Evolutionary conservation across 2,797 vertebrate genomes (phyloP).

Genomic region (Momotus momota): DNA sequence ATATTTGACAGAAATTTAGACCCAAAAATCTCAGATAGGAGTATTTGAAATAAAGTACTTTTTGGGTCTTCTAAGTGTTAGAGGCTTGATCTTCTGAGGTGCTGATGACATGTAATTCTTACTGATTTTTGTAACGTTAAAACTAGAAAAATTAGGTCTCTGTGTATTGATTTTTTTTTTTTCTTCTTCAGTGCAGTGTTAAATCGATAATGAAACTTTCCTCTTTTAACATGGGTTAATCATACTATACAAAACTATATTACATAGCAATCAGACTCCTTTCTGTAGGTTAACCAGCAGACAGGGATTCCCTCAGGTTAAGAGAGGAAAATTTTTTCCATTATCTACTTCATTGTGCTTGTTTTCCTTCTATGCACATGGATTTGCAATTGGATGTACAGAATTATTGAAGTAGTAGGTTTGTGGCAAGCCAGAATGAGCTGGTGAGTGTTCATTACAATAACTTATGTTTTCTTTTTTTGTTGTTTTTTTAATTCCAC

Average conservation of each 20-base stretch:
- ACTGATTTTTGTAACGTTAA: neutral
- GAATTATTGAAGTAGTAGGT: neutral
- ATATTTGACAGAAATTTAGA: neutral
- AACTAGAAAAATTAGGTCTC: neutral
- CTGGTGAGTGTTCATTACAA: conserved; percentile 5
- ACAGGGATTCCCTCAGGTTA: neutral
- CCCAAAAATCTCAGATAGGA: neutral
- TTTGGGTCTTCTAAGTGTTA: neutral
- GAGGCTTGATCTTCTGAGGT: neutral
- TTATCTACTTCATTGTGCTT: neutral
- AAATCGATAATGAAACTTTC: neutral
- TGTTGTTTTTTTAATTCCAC: neutral
- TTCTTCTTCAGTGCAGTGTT: neutral
- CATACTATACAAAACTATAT: neutral
- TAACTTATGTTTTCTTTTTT: conserved; percentile 36
- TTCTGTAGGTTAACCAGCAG: neutral
- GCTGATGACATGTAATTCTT: neutral
- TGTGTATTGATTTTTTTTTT: neutral
- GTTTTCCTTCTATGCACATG: neutral
- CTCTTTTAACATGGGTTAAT: neutral
- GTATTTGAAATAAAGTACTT: neutral
- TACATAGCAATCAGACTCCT: neutral
- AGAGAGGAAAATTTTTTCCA: neutral
- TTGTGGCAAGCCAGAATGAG: neutral
- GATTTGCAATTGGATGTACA: neutral